Conservation (phyloP, 2,797 vertebrate genomes). For the Phoebastria nigripes region DNA sequence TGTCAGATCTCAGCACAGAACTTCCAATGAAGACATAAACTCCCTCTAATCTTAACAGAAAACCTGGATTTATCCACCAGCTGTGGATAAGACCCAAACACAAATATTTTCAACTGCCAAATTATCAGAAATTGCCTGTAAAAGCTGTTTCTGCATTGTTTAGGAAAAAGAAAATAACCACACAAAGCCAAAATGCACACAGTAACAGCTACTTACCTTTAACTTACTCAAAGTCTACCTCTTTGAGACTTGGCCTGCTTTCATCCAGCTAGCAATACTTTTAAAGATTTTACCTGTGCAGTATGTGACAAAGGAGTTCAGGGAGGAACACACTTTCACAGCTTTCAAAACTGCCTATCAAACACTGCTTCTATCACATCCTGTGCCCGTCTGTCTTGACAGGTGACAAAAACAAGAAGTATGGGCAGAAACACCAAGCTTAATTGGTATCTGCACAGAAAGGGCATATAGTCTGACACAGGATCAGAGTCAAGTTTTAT, state of each 20-base stretch:
- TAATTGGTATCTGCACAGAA: rapidly evolving
- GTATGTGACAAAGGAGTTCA: background rate
- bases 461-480: background rate
- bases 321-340: background rate
- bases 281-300: background rate
- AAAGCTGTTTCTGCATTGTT: background rate
- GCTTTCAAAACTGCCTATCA: rapidly evolving
- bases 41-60: background rate
- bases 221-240: background rate
- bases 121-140: background rate
- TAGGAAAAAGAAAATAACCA: background rate
- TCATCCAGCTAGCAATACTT: background rate
- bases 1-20: background rate
- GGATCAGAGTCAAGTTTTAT: background rate
- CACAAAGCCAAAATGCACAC: background rate
- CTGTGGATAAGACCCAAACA: background rate
- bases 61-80: background rate
- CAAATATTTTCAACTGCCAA: background rate
- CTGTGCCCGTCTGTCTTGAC: rapidly evolving
- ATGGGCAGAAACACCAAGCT: background rate
- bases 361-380: rapidly evolving
- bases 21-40: background rate
- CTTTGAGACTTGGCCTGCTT: background rate
- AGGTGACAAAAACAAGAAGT: background rate
- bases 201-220: background rate